These are phyloP conservation scores for Crossocerus cetratus DNA, from an alignment of 2,888 invertebrate species.

Conservation along the genomic window DNA sequence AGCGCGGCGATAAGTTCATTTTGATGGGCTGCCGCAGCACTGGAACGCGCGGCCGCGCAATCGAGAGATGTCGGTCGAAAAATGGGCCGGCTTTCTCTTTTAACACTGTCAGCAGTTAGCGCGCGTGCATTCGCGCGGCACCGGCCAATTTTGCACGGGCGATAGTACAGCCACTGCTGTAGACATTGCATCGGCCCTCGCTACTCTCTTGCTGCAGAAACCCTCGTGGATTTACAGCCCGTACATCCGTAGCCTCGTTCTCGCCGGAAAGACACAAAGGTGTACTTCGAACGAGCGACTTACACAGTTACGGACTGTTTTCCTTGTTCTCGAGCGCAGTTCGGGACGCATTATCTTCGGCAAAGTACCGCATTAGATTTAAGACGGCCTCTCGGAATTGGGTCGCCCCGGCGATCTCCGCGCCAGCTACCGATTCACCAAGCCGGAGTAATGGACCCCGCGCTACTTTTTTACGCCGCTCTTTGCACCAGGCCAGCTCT, in stretches of 20 bases:
- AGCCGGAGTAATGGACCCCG: constrained; percentile 51
- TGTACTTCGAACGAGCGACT: constrained; percentile 21
- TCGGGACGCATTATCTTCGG: constrained; percentile 41
- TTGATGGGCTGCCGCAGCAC: too few relatives aligned
- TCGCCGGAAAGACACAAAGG: constrained; percentile 27
- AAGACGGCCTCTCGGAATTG: constrained; percentile 51
- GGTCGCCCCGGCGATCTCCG: constrained; percentile 49
- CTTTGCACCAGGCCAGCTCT: constrained; percentile 36
- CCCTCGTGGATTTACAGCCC: neutral
- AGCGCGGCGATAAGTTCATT: too few relatives aligned
- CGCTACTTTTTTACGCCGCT: constrained; percentile 43
- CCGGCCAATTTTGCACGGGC: neutral
- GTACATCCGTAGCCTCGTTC: neutral
- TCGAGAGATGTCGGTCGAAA: neutral
- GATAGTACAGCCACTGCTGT: neutral
- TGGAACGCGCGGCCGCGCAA: neutral
- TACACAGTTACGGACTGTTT: constrained; percentile 27
- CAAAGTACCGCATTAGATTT: constrained; percentile 53
- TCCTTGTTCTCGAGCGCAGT: constrained; percentile 29
- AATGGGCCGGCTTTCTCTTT: neutral
- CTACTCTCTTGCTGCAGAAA: too few relatives aligned
- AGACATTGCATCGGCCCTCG: too few relatives aligned
- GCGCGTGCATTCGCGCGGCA: neutral
- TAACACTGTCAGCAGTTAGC: neutral
- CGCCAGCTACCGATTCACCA: constrained; percentile 47